A percentile compares a stretch with the other conserved stretches of the same genome.
Conservation (phyloP, 2,888 invertebrate species). For the Pseudoips prasinana region DNA sequence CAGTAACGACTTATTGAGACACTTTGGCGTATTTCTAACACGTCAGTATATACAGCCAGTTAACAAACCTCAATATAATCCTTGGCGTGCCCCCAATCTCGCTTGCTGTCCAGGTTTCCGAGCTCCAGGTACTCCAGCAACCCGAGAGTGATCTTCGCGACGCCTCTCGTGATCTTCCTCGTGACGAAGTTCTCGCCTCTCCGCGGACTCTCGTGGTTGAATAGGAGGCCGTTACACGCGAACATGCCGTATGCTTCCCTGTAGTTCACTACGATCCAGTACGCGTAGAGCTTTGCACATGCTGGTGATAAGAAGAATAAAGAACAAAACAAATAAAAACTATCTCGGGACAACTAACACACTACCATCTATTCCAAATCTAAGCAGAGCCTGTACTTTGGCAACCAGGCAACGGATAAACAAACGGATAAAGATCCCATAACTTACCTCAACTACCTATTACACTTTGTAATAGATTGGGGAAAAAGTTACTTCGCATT, state of each 20-base stretch:
- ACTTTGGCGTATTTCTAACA: too few species aligned
- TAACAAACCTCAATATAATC: slow-evolving; percentile 94
- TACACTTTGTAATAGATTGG: too few species aligned
- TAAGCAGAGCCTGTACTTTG: too few species aligned
- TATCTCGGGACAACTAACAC: too few species aligned
- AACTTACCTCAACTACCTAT: too few species aligned
- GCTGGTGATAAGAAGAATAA: slow-evolving; percentile 77
- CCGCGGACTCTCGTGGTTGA: slow-evolving; percentile 98
- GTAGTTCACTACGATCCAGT: slow-evolving; percentile 98
- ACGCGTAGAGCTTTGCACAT: slow-evolving; percentile 97
- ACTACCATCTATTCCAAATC: too few species aligned
- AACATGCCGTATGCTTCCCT: slow-evolving; percentile 97
- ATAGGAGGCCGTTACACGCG: slow-evolving; percentile 97
- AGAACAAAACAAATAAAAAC: background rate
- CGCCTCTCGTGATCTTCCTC: slow-evolving; percentile 97
- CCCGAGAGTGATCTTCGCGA: slow-evolving; percentile 97
- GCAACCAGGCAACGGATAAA: too few species aligned
- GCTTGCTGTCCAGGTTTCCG: slow-evolving; percentile 96
- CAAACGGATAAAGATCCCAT: too few species aligned
- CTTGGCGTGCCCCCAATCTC: slow-evolving; percentile 99
- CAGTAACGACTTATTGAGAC: slow-evolving; percentile 3
- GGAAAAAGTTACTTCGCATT: too few species aligned
- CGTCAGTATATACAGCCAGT: background rate
- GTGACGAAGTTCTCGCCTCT: slow-evolving; percentile 99
- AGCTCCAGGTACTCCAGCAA: slow-evolving; percentile 92